These are phyloP conservation scores for Halisarca cf. caerulea DNA, from an alignment of 37 sponge, comb jelly and placozoan species.

Conservation along the genomic window DNA sequence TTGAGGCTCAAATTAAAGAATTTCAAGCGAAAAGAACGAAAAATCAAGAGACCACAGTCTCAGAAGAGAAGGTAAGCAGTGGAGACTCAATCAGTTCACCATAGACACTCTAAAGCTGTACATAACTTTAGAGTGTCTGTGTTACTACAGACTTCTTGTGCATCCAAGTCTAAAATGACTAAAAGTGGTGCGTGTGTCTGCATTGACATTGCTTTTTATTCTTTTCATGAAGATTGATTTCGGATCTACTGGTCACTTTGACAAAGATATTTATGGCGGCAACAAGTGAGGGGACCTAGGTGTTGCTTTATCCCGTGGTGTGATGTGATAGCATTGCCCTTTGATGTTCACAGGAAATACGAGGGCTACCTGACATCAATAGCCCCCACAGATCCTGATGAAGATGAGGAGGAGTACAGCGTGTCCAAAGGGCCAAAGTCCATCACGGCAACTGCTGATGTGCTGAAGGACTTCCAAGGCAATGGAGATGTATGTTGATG, in stretches of 20 bases:
- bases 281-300: conserved; percentile 40
- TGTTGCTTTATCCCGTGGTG: neutral
- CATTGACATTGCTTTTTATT: neutral
- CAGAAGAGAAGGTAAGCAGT: conserved; percentile 42
- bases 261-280: conserved; percentile 58
- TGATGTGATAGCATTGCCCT: neutral
- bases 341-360: neutral
- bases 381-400: conserved; percentile 58
- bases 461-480: conserved; percentile 19
- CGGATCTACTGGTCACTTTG: conserved; percentile 68
- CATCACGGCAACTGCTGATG: conserved; percentile 11
- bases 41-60: neutral
- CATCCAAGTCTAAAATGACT: no score
- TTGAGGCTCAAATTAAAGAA: conserved; percentile 71
- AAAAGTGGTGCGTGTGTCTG: no score
- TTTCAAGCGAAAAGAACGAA: conserved; percentile 56
- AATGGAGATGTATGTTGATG: neutral
- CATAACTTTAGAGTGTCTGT: no score
- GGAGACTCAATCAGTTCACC: no score
- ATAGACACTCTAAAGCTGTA: no score
- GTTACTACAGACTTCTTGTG: no score
- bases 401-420: conserved; percentile 58
- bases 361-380: conserved; percentile 73
- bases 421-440: neutral
- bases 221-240: conserved; percentile 52